Conservation (phyloP, 2,888 invertebrate species). For the Hypselothyrea guttata region DNA sequence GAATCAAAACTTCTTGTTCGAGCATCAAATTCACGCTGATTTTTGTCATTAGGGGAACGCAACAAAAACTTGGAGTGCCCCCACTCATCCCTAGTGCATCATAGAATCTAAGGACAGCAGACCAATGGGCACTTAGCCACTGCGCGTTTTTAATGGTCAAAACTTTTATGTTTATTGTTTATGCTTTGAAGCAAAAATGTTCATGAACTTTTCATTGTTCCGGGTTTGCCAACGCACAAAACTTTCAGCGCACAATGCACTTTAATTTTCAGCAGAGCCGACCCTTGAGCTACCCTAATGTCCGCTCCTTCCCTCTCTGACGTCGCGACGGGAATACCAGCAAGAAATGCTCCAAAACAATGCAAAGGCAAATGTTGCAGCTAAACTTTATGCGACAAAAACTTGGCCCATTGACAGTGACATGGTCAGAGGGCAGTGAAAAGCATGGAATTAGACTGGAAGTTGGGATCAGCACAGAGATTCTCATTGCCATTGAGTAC, state of each 20-base stretch:
- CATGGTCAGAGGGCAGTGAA: slow-evolving; percentile 36
- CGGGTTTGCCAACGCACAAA: slow-evolving; percentile 69
- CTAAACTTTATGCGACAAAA: slow-evolving; percentile 74
- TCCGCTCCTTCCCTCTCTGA: not conserved
- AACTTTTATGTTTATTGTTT: slow-evolving; percentile 78
- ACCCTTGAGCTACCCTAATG: not conserved
- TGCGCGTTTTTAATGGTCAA: slow-evolving; percentile 74
- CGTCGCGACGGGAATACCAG: too few species aligned
- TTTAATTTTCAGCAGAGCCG: slow-evolving; percentile 56
- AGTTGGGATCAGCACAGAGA: slow-evolving; percentile 1
- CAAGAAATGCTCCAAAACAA: slow-evolving; percentile 60
- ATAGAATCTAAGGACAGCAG: slow-evolving; percentile 13
- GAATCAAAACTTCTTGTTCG: slow-evolving; percentile 43
- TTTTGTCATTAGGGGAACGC: slow-evolving; percentile 67
- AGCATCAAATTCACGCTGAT: slow-evolving; percentile 74
- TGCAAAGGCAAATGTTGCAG: slow-evolving; percentile 72
- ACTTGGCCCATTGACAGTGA: slow-evolving; percentile 71
- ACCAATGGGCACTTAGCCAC: slow-evolving; percentile 62
- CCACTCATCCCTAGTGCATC: not conserved
- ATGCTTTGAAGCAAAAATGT: slow-evolving; percentile 76
- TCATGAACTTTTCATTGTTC: slow-evolving; percentile 78
- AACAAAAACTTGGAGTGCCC: slow-evolving; percentile 49
- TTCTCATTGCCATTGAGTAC: slow-evolving; percentile 1
- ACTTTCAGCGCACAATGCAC: slow-evolving; percentile 74
- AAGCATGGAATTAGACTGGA: not conserved